Base-by-base conservation (phyloP, 53 echinoderm and acorn worm genomes). In the Arbacia lixula region DNA sequence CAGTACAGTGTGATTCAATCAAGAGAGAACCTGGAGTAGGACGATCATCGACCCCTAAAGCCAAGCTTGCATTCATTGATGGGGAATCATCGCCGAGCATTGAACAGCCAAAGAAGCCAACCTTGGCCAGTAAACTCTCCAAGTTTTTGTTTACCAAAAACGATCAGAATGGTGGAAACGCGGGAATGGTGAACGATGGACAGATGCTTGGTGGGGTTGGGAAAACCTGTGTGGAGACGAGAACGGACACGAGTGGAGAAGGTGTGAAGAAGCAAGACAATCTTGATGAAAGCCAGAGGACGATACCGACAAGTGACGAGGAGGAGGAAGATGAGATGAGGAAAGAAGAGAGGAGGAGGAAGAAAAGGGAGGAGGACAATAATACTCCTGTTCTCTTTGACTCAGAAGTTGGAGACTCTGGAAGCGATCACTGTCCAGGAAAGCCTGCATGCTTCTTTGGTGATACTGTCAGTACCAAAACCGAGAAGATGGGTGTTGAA, bases 381-480 rank as follows among this genome's bases (percentile, higher is more conserved):
- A 51, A 57, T 6, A 91, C 91, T 19, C 91, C 91, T 16, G 61
- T 71, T 12, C 85, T 91, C 66, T 91, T 91, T 35, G 91, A 91
- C 46, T 87, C 91, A 4, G 91, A 91, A 34, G 31, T 81, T 31
- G 72, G 37, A 16, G 42, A 74, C 8, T 76, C 72, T 42, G 72
- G 60, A 32, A 72, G 50, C 30, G 60, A 71, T n/a, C n/a, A n/a
- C n/a, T n/a, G n/a, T n/a, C n/a, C n/a, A n/a, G n/a, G n/a, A n/a
- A n/a, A n/a, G n/a, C 69, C 46, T 27, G 21, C 14, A 19, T 14
- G 40, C 21, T 40, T 25, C 69, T 12, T 26, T 43, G 20, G 14
- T 26, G 28, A 43, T 42, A 43, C 16, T 29, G 43, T 43, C 43
- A 42, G 36, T 4, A 3, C 69, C 27, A 43, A 69, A 69, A 26